Base-by-base conservation (phyloP, 2,797 vertebrate genomes). In the Hippocampus kuda region DNA sequence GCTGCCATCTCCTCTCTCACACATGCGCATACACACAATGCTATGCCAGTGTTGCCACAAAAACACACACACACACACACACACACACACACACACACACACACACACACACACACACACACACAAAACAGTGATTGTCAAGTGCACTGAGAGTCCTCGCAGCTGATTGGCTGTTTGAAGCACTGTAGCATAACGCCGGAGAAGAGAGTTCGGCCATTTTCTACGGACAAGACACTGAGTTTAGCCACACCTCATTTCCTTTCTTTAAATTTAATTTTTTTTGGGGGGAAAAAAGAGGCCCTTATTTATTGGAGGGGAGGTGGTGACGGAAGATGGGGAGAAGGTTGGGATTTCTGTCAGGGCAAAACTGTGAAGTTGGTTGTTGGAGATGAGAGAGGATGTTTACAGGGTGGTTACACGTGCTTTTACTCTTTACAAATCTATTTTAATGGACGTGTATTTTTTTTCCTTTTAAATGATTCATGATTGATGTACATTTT, bases 401-500 rank as follows among this genome's bases (percentile, higher is more conserved):
- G 66, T 67, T 67, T 67, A 65, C 88, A 86, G 82, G 84, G 82
- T 85, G 75, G 78, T 87, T 34, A 60, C 73, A 84, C 85, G 77
- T 89, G 87, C 79, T 67, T 67, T 67, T 67, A 51, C 51, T 22
- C 48, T 67, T 65, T 48, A 65, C 59, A 49, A 27, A 49, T 65
- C 42, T n/a, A 57, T 41, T 54, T 42, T 38, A 4, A 42, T 44
- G 27, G 22, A 30, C 41, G 15, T 11, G 41, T 42, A 68, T 42
- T 38, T n/a, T 44, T 86, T 88, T 86, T 85, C 84, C 89, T 88
- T 80, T 88, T 80, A 84, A 30, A 84, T 70, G 80, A 82, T 79
- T 77, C 84, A 84, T 81, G 88, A 84, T 84, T 79, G 63, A 81
- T 74, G 86, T 85, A 77, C 83, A 86, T 84, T 80, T 82, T 81